These are phyloP conservation scores for Agrilus mali DNA, from an alignment of 2,888 invertebrate species.

Conservation along the genomic window DNA sequence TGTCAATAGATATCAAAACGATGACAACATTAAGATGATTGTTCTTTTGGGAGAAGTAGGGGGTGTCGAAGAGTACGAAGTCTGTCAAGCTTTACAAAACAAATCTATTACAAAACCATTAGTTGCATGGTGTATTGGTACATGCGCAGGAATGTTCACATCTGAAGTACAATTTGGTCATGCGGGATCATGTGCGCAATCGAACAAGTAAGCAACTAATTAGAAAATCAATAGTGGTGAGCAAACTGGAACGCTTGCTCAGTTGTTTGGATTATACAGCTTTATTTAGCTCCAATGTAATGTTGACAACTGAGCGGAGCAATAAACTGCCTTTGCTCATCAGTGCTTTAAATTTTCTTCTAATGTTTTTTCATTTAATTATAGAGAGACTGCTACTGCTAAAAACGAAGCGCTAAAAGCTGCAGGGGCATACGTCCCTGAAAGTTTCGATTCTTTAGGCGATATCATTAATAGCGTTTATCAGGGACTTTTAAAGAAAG, in stretches of 20 bases:
- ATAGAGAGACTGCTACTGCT: constrained; percentile 73
- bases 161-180: constrained; percentile 94
- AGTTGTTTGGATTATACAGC: no score
- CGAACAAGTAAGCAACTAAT: constrained; percentile 25
- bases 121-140: constrained; percentile 97
- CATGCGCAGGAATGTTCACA: constrained; percentile 62
- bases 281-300: no score
- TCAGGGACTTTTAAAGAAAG: constrained; percentile 61
- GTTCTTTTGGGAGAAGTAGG: constrained; percentile 97
- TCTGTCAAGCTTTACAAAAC: constrained; percentile 73
- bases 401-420: constrained; percentile 78
- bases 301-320: no score
- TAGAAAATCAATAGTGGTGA: no score
- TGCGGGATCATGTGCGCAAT: constrained; percentile 96
- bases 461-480: constrained; percentile 66
- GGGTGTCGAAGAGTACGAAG: constrained; percentile 94
- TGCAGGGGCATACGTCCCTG: constrained; percentile 84
- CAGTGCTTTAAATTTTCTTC: no score
- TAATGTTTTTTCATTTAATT: no score
- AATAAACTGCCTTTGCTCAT: no score
- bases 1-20: constrained; percentile 45
- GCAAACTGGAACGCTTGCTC: no score
- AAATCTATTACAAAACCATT: constrained; percentile 82
- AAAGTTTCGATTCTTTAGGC: constrained; percentile 83
- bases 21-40: constrained; percentile 83